Evolutionary conservation across 2,888 invertebrate genomes (phyloP).

Genomic region (Ophion slaviceki): DNA sequence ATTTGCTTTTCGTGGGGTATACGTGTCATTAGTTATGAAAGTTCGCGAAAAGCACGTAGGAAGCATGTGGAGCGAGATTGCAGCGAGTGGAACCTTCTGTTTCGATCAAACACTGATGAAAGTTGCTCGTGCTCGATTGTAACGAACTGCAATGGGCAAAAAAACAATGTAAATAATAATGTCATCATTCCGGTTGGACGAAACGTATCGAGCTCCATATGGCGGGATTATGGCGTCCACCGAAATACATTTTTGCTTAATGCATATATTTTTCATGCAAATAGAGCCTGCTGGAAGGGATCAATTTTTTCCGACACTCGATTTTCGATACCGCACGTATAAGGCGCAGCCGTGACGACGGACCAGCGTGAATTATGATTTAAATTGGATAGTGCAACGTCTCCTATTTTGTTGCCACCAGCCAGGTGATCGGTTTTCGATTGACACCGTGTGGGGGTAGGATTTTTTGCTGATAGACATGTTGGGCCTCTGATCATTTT

Average conservation of each 20-base stretch:
- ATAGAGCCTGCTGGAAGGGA: background rate
- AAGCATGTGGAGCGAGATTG: background rate
- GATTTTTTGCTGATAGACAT: background rate
- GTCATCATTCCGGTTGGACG: background rate
- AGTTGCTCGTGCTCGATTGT: background rate
- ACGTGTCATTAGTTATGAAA: background rate
- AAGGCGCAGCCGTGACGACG: conserved; percentile 21
- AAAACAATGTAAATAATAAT: background rate
- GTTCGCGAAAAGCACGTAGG: background rate
- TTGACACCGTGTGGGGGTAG: background rate
- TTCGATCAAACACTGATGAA: background rate
- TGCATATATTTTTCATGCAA: background rate
- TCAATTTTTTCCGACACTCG: conserved; percentile 28
- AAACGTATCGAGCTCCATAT: background rate
- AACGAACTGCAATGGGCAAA: background rate
- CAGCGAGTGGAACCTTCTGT: background rate
- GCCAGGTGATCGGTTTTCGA: conserved; percentile 24
- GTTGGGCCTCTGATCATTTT: background rate
- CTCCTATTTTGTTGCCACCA: conserved; percentile 47
- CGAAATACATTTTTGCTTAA: background rate
- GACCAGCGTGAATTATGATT: conserved; percentile 68
- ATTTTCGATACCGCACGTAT: conserved; percentile 36
- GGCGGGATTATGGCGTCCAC: background rate
- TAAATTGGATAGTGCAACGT: conserved; percentile 67
- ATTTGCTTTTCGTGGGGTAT: background rate